Base-by-base conservation (phyloP, 2,888 invertebrate genomes). In the Philereme vetulata region DNA sequence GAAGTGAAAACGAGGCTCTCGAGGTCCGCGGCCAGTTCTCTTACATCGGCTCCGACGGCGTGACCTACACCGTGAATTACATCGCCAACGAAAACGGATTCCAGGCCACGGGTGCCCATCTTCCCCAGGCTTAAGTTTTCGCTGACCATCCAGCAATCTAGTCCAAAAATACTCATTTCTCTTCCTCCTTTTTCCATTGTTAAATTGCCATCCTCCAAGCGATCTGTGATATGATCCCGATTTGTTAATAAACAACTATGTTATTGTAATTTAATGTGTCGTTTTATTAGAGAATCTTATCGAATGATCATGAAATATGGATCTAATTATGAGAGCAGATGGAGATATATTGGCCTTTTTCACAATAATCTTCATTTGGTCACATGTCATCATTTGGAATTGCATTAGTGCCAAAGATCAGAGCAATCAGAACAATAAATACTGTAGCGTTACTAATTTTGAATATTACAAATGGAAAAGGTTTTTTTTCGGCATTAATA, bases 61-160 rank as follows among this genome's bases (percentile, higher is more conserved):
- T 86, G 32, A 36, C 74, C 55, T 93, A 94, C 88, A 69, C 72
- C 38, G 82, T 94, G 48, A 77, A 69, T 57, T 94, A 93, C 88
- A 67, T 85, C 62, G 93, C 94, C 45, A 80, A 93, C 78, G 86
- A 92, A 77, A 74, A 85, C 70, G 94, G 94, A 9, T 94, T 93
- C 92, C 88, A 88, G 68, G 85, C 94, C 76, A 42, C 56, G 9
- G 88, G 82, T n/a, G 76, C 76, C 49, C 88, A 90, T 61, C 56
- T 90, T 43, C 88, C 89, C 76, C 35, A 35, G 7, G 65, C 72
- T 53, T 8, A n/a, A 36, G 4, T 53, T 82, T 81, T 59, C 9
- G 21, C 32, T 56, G 43, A 43, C 40, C 21, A 46, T 55, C 32
- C 32, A 46, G 56, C 56, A 51, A 64, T 66, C 70, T 70, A 70